These are phyloP conservation scores for Pharmacophagus antenor DNA, from an alignment of 2,888 invertebrate species.

Conservation along the genomic window DNA sequence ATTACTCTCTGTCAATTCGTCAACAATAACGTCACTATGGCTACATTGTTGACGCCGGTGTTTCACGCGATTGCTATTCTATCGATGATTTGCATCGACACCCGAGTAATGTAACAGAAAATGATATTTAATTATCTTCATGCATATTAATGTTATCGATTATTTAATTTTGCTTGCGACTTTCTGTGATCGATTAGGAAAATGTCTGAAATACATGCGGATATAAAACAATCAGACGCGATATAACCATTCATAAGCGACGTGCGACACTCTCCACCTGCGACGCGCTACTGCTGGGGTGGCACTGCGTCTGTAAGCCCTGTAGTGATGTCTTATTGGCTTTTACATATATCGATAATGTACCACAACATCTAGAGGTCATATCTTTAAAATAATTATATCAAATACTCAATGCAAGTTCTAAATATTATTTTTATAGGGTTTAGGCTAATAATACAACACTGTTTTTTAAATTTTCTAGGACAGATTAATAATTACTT, in stretches of 20 bases:
- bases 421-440: too few species aligned
- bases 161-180: constrained; percentile 35
- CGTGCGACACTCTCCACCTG: constrained; percentile 50
- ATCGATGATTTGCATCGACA: constrained; percentile 52
- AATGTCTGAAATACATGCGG: constrained; percentile 32
- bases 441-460: too few species aligned
- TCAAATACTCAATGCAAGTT: too few species aligned
- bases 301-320: constrained; percentile 71
- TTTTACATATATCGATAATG: constrained; percentile 36
- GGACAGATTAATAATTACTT: too few species aligned
- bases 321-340: constrained; percentile 41
- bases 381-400: not conserved
- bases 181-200: constrained; percentile 39
- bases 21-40: constrained; percentile 75
- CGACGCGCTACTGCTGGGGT: constrained; percentile 67
- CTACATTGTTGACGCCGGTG: constrained; percentile 77
- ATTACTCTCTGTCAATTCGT: constrained; percentile 56
- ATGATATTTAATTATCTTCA: constrained; percentile 33
- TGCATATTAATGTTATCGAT: constrained; percentile 51
- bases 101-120: constrained; percentile 24
- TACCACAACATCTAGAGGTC: not conserved
- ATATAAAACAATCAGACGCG: constrained; percentile 32
- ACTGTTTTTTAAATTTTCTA: too few species aligned
- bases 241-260: constrained; percentile 36
- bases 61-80: constrained; percentile 51